These are phyloP conservation scores for Gorsachius goisagi DNA, from an alignment of 2,113 vertebrate species.

Conservation along the genomic window DNA sequence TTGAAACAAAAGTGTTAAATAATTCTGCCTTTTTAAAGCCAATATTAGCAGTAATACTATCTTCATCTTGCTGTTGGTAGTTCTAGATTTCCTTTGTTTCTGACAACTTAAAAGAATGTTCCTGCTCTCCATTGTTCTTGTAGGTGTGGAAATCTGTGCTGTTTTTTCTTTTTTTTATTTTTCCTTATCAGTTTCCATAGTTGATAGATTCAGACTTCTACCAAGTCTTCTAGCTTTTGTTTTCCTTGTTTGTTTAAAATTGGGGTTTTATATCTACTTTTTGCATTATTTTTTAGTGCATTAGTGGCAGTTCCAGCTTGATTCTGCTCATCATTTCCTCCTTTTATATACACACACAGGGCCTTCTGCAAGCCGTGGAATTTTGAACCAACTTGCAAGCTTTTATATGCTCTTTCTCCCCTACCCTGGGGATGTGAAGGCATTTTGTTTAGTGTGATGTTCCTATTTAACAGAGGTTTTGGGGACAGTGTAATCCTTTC, in stretches of 20 bases:
- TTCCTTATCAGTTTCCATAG: neutral
- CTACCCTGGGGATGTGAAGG: neutral
- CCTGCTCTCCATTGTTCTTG: neutral
- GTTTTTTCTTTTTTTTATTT: neutral
- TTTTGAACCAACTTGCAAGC: neutral
- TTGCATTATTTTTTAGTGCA: neutral
- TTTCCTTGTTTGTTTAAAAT: neutral
- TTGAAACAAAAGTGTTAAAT: neutral
- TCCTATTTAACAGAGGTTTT: neutral
- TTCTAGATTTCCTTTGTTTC: neutral
- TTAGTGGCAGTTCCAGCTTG: rapidly evolving
- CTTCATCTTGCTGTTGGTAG: neutral
- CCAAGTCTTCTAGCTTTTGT: neutral
- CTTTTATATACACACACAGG: rapidly evolving
- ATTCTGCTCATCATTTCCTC: neutral
- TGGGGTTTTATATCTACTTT: neutral
- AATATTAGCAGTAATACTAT: rapidly evolving
- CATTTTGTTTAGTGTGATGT: neutral
- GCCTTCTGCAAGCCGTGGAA: neutral
- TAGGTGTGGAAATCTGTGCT: neutral
- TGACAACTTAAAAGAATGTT: neutral
- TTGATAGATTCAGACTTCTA: neutral
- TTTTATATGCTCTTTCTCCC: neutral
- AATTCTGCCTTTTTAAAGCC: neutral
- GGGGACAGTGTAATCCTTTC: neutral